Conservation (phyloP, 2,113 vertebrate species). For the Tursiops truncatus region DNA sequence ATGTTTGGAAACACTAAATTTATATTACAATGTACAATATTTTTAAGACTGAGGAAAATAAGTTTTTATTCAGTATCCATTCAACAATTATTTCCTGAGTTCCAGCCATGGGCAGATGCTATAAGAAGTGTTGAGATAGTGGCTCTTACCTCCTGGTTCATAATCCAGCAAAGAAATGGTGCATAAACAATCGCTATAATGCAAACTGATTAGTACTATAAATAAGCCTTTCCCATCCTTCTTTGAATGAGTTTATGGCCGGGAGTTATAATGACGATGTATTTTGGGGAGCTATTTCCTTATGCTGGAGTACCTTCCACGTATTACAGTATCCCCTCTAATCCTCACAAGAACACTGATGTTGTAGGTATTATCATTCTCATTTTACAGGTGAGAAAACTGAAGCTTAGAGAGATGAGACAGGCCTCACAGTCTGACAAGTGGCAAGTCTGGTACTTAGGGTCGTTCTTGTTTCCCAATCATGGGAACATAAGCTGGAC, state of each 20-base stretch:
- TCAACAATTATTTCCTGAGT: background rate
- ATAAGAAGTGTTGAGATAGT: background rate
- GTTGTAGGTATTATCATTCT: background rate
- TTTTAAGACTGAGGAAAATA: background rate
- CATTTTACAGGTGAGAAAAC: background rate
- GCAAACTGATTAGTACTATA: background rate
- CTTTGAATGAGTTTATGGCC: background rate
- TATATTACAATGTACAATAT: background rate
- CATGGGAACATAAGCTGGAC: rapidly evolving
- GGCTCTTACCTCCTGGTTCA: background rate
- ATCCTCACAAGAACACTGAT: background rate
- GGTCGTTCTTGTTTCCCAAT: background rate
- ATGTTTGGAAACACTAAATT: background rate
- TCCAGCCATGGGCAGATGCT: background rate
- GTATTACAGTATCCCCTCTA: background rate
- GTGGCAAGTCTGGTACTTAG: background rate
- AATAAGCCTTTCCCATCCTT: background rate
- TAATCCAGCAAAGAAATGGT: background rate
- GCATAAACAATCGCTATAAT: background rate
- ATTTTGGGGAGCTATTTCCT: background rate
- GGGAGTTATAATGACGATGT: background rate
- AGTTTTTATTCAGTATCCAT: background rate
- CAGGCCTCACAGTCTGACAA: background rate
- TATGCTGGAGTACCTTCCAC: background rate
- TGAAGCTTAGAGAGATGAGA: background rate